Evolutionary conservation across 1,140 invertebrate species (phyloP), one percentile per base, ranked within the genome.

Genomic region (Heliconius hermathena): DNA sequence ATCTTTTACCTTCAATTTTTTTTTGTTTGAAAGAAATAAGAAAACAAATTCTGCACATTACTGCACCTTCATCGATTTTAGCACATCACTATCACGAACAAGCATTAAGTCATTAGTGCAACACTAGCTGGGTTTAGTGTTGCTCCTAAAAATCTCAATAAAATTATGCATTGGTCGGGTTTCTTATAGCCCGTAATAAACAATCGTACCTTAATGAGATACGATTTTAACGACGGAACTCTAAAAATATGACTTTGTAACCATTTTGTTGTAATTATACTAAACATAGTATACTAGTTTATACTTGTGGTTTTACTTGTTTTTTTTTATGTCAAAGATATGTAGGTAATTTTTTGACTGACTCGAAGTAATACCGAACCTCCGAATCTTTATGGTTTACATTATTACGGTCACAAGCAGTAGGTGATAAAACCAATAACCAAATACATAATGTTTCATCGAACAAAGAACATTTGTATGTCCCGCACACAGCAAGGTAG

Each of bases 41-140:
- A 20, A 20, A 52, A 52, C 1, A 46, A 46, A 46, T 46, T 46
- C 13, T 46, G 16, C 41, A 16, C 13, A 52, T 57, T 22, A 20
- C 2, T n/a, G 54, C 54, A 9, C 9, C 11, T 66, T 66, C 8
- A 29, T 66, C 13, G 60, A 66, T 66, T 22, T 20, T 20, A 20
- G 54, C 71, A 76, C 84, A 82, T 79, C 83, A 80, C 85, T 88
- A 83, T 66, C 22, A 13, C n/a, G 60, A 41, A 20, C 54, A 36
- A 72, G 81, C 80, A 87, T 88, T 87, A 85, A 88, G 84, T 88
- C 84, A 88, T 88, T 87, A 87, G 82, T 78, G 76, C 83, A 81
- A 85, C 84, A 85, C 83, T 80, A 83, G 74, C 57, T 46, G 46
- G 41, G 46, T 72, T 71, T 83, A 80, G 81, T 79, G 81, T 81